Conservation (phyloP, 2,797 vertebrate species). For the Epinephelus awoara region DNA sequence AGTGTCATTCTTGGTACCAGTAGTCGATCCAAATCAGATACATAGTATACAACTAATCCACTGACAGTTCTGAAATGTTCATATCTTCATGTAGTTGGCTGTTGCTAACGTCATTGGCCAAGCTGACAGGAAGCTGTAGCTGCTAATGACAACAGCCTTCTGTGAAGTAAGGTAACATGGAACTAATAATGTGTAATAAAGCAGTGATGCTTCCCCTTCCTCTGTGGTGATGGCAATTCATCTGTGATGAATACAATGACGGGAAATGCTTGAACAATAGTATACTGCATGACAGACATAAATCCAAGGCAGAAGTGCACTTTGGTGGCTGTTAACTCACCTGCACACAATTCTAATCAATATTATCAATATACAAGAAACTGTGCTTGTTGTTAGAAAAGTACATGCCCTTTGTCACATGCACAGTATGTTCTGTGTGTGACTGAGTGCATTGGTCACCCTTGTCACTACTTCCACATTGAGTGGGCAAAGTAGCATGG, state of each 20-base stretch:
- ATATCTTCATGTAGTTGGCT: too few species aligned
- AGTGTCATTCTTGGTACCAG: background rate
- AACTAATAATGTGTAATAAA: background rate
- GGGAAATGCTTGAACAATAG: background rate
- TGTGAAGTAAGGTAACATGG: background rate
- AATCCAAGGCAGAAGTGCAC: background rate
- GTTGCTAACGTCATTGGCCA: too few species aligned
- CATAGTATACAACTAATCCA: background rate
- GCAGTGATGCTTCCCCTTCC: background rate
- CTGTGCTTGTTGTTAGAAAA: constrained; percentile 9
- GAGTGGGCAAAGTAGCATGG: constrained; percentile 61
- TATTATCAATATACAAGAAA: background rate
- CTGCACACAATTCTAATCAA: background rate
- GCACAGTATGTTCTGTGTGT: constrained; percentile 31
- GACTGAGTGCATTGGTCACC: constrained; percentile 47
- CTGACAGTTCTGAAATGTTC: too few species aligned
- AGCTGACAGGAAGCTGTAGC: background rate
- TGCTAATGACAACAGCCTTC: background rate
- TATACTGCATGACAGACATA: background rate
- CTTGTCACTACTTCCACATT: constrained; percentile 52
- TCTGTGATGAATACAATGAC: background rate
- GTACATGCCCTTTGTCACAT: constrained; percentile 10
- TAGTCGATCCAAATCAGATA: background rate
- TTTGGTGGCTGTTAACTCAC: background rate
- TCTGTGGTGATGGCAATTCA: background rate